phyloP scores from a whole-genome alignment of 1,140 invertebrate genomes.

The Bombus superbus region DNA sequence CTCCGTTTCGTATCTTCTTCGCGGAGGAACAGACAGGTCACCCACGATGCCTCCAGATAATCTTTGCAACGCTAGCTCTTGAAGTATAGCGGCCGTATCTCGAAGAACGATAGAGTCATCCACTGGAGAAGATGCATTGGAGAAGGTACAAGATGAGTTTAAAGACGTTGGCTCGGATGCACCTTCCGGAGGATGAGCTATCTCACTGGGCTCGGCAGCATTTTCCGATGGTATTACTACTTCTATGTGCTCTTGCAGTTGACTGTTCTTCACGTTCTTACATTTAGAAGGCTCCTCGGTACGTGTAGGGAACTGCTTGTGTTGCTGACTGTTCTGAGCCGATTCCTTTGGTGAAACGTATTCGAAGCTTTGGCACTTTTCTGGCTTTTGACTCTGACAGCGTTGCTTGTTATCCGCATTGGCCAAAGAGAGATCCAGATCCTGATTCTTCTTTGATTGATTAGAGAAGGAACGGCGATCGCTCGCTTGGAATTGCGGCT shows the following conservation, averaged over 20 bases:
- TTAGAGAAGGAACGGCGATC: slow-evolving; percentile 40
- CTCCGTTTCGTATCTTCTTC: slow-evolving; percentile 72
- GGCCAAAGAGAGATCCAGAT: slow-evolving; percentile 13
- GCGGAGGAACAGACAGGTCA: slow-evolving; percentile 54
- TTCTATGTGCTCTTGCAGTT: slow-evolving; percentile 67
- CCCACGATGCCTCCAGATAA: slow-evolving; percentile 73
- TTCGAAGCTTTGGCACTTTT: slow-evolving; percentile 70
- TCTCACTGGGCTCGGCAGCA: slow-evolving; percentile 77
- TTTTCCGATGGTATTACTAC: slow-evolving; percentile 77
- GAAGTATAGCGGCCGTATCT: slow-evolving; percentile 78
- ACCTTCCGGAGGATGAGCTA: slow-evolving; percentile 77
- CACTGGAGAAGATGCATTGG: slow-evolving; percentile 73
- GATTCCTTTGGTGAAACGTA: slow-evolving; percentile 70
- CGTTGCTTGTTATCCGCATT: slow-evolving; percentile 36
- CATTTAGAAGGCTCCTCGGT: slow-evolving; percentile 59
- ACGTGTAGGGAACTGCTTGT: slow-evolving; percentile 61
- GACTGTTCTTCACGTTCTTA: slow-evolving; percentile 61
- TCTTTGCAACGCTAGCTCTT: slow-evolving; percentile 78
- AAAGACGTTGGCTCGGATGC: slow-evolving; percentile 73
- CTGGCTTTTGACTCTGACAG: slow-evolving; percentile 42
- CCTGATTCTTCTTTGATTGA: slow-evolving; percentile 29
- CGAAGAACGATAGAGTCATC: slow-evolving; percentile 75
- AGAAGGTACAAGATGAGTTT: slow-evolving; percentile 72
- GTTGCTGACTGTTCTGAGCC: slow-evolving; percentile 61
- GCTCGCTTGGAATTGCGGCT: slow-evolving; percentile 3